These are phyloP conservation scores for Australoheros facetus DNA, from an alignment of 2,797 vertebrate genomes.

Conservation along the genomic window DNA sequence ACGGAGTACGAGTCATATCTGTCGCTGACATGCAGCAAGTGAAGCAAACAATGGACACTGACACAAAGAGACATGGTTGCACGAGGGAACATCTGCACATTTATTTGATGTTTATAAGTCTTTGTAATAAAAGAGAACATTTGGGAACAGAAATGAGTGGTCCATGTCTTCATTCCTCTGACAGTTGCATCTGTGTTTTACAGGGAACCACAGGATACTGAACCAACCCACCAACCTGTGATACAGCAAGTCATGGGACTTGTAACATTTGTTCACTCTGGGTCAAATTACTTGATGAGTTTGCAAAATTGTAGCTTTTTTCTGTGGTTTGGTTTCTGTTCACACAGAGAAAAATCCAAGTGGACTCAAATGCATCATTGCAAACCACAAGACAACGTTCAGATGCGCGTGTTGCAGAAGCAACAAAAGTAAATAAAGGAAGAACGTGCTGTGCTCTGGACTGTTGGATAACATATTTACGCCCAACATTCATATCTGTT, in stretches of 20 bases:
- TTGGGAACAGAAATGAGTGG: too few species aligned
- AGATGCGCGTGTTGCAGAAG: neutral
- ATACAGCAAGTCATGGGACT: neutral
- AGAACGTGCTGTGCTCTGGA: too few species aligned
- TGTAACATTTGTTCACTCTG: neutral
- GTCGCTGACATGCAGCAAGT: neutral
- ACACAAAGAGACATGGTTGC: neutral
- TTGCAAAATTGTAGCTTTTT: neutral
- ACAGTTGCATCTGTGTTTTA: too few species aligned
- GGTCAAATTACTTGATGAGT: neutral
- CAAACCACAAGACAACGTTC: neutral
- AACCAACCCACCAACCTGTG: neutral
- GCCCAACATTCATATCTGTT: neutral
- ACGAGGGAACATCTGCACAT: neutral
- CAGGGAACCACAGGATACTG: too few species aligned
- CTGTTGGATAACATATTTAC: neutral
- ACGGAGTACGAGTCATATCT: rapidly evolving
- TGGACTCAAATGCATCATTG: neutral
- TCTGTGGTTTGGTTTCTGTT: neutral
- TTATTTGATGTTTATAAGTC: neutral
- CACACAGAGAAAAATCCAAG: neutral
- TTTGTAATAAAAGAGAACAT: too few species aligned
- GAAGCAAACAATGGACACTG: neutral
- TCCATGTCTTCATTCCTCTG: too few species aligned
- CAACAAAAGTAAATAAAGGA: neutral